These are phyloP conservation scores for Eupithecia pulchellata DNA, from an alignment of 2,888 invertebrate genomes.

Conservation along the genomic window DNA sequence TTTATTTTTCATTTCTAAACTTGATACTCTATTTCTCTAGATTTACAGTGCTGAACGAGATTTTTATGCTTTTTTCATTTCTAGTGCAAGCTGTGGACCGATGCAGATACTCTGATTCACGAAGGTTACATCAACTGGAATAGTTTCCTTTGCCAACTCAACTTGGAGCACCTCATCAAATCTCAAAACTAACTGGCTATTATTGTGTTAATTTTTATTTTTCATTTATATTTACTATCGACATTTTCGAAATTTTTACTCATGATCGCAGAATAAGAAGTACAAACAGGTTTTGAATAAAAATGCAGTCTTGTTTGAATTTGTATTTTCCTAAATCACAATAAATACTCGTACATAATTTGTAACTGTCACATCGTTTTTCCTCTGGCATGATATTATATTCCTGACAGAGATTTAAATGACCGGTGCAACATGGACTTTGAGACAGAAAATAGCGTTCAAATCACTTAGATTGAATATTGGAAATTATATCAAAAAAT, in stretches of 20 bases:
- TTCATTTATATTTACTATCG: not conserved
- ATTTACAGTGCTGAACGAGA: not conserved
- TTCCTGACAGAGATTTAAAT: not conserved
- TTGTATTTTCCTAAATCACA: conserved; percentile 60
- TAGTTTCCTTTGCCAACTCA: conserved; percentile 77
- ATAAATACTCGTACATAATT: conserved; percentile 65
- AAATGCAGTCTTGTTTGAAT: conserved; percentile 38
- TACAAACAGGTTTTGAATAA: conserved; percentile 33
- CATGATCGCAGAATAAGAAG: not conserved
- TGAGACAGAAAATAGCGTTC: not conserved
- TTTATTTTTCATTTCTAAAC: not conserved
- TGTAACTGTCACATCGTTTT: conserved; percentile 47
- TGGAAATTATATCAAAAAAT: not conserved
- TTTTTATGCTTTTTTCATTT: not conserved
- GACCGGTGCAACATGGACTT: conserved; percentile 1
- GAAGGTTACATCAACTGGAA: conserved; percentile 79
- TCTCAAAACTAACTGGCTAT: conserved; percentile 53
- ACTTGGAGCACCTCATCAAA: conserved; percentile 77
- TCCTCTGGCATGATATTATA: conserved; percentile 23
- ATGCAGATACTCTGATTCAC: conserved; percentile 64
- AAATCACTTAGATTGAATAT: not conserved
- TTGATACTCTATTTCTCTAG: not conserved
- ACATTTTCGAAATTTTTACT: conserved; percentile 1
- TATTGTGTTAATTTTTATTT: not conserved
- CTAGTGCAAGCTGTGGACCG: conserved; percentile 75